Conservation (phyloP, 2,113 vertebrate genomes). For the Xenopus laevis region DNA sequence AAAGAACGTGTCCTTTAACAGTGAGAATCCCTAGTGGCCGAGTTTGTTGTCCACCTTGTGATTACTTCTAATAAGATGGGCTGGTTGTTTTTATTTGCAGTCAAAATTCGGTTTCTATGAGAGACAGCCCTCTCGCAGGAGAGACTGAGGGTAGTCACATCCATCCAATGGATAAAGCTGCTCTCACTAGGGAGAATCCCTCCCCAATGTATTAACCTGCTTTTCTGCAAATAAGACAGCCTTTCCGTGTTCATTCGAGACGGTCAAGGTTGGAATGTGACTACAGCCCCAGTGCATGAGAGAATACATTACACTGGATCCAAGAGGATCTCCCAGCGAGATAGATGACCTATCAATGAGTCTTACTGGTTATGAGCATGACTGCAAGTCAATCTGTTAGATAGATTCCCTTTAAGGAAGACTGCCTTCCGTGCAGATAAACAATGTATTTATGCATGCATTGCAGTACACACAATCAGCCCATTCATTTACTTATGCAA, state of each 20-base stretch:
- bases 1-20: background rate
- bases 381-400: background rate
- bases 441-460: background rate
- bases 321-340: background rate
- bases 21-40: background rate
- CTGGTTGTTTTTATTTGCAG: too few species aligned
- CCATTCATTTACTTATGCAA: too few species aligned
- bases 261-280: background rate
- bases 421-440: background rate
- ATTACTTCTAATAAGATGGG: background rate
- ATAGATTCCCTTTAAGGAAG: background rate
- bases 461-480: too few species aligned
- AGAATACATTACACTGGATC: background rate
- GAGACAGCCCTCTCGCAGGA: too few species aligned
- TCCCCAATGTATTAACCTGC: background rate
- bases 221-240: conserved; percentile 3
- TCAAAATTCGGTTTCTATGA: too few species aligned
- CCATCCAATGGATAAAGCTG: too few species aligned
- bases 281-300: background rate
- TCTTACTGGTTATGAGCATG: background rate
- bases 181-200: background rate
- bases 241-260: background rate
- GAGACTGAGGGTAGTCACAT: too few species aligned
- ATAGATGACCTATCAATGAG: background rate
- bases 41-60: background rate